Conservation (phyloP, 2,113 vertebrate genomes). For the Castor canadensis region DNA sequence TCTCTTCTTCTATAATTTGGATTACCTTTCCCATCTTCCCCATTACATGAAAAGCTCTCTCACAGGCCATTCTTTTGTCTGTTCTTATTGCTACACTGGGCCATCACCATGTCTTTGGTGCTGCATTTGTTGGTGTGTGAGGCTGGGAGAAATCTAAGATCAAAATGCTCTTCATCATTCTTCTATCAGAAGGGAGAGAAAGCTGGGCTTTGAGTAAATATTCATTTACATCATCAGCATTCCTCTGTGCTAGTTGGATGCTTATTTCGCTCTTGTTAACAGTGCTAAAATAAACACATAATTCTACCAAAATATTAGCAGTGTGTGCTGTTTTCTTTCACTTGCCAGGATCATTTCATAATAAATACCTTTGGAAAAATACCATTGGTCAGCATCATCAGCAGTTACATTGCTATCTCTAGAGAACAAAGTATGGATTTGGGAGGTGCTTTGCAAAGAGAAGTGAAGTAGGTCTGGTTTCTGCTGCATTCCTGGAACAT, state of each 20-base stretch:
- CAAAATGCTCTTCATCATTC: conserved; percentile 16
- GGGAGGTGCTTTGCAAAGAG: conserved; percentile 30
- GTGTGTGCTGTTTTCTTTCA: conserved; percentile 75
- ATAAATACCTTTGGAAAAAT: conserved; percentile 69
- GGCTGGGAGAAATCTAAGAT: conserved; percentile 30
- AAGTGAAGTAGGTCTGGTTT: neutral
- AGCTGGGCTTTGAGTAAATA: conserved; percentile 55
- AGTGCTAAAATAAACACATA: conserved; percentile 75
- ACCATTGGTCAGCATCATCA: conserved; percentile 40
- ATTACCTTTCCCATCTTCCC: neutral
- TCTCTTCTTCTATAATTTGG: neutral
- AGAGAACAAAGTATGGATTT: conserved; percentile 40
- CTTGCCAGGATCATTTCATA: conserved; percentile 74
- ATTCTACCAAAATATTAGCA: conserved; percentile 73
- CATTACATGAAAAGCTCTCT: neutral
- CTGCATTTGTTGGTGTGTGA: neutral
- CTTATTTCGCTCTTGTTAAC: conserved; percentile 68
- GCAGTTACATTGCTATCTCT: neutral
- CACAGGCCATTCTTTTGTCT: neutral
- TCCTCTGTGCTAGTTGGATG: conserved; percentile 51
- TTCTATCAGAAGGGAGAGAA: neutral
- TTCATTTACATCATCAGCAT: conserved; percentile 70
- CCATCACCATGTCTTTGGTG: neutral
- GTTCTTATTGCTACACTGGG: neutral
- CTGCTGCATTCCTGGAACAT: neutral